Percentiles rank a stretch among this genome's conserved stretches.
Conservation (phyloP, 2,797 vertebrate species). For the Anguilla megastoma region DNA sequence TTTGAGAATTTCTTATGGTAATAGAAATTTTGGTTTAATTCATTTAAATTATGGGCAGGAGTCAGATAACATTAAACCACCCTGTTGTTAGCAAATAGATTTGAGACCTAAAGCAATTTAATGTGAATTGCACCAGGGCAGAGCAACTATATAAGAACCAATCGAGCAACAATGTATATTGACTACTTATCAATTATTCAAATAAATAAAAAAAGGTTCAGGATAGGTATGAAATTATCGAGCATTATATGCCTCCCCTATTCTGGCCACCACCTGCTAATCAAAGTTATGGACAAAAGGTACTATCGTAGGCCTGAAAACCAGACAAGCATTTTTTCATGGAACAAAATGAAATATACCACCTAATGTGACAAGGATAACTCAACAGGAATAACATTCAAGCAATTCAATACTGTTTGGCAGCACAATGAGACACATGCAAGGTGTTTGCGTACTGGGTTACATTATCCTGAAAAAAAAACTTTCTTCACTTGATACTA, state of each 20-base stretch:
- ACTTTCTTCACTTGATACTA: slow-evolving; percentile 21
- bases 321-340: background rate
- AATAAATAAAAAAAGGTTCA: background rate
- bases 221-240: background rate
- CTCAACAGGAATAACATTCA: background rate
- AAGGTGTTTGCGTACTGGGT: background rate
- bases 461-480: background rate
- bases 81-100: background rate
- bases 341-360: background rate
- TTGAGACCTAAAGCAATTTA: background rate
- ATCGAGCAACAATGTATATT: background rate
- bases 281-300: background rate
- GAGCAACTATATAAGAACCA: background rate
- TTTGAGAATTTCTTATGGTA: too few species aligned
- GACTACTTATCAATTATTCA: background rate
- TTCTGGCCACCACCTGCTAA: background rate
- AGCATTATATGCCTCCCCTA: background rate
- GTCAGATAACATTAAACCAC: background rate
- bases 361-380: background rate
- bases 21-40: background rate
- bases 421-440: background rate
- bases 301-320: background rate
- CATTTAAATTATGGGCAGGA: background rate
- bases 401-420: background rate
- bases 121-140: background rate